phyloP scores from a whole-genome alignment of 1,140 invertebrate species.

The Panagrolaimus sp. region DNA sequence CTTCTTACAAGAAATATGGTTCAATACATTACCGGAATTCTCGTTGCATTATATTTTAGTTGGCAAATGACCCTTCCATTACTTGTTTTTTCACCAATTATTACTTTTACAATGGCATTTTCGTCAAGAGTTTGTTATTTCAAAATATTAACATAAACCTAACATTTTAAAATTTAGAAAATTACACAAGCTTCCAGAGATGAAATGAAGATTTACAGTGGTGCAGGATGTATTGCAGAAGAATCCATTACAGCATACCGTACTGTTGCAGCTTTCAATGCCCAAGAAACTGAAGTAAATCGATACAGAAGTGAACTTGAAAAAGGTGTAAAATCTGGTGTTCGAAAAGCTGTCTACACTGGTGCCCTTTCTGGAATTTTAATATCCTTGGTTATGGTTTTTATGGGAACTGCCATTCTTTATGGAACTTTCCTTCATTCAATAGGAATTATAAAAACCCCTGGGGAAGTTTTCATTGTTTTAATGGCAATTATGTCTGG shows the following conservation, averaged over 20 bases:
- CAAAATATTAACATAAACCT: neutral
- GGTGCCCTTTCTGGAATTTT: constrained; percentile 37
- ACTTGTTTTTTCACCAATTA: constrained; percentile 30
- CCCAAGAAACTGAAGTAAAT: constrained; percentile 68
- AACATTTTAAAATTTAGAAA: constrained; percentile 31
- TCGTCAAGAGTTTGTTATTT: constrained; percentile 23
- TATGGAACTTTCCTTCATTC: constrained; percentile 42
- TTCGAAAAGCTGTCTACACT: constrained; percentile 45
- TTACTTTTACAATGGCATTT: constrained; percentile 31
- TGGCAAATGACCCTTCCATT: constrained; percentile 50
- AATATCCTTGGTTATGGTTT: constrained; percentile 29
- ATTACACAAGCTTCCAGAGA: constrained; percentile 63
- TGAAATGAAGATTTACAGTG: constrained; percentile 72
- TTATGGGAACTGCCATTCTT: constrained; percentile 24
- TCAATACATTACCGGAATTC: constrained; percentile 38
- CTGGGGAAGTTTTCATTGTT: constrained; percentile 51
- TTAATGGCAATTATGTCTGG: constrained; percentile 45
- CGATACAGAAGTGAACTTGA: constrained; percentile 41
- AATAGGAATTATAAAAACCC: constrained; percentile 35
- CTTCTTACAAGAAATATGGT: constrained; percentile 67
- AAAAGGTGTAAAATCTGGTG: constrained; percentile 35
- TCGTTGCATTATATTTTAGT: constrained; percentile 42
- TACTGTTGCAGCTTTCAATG: constrained; percentile 76
- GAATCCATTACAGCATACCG: constrained; percentile 72
- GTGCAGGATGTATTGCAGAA: constrained; percentile 73